Conservation (phyloP, 2,113 vertebrate genomes). For the Acinonyx jubatus region DNA sequence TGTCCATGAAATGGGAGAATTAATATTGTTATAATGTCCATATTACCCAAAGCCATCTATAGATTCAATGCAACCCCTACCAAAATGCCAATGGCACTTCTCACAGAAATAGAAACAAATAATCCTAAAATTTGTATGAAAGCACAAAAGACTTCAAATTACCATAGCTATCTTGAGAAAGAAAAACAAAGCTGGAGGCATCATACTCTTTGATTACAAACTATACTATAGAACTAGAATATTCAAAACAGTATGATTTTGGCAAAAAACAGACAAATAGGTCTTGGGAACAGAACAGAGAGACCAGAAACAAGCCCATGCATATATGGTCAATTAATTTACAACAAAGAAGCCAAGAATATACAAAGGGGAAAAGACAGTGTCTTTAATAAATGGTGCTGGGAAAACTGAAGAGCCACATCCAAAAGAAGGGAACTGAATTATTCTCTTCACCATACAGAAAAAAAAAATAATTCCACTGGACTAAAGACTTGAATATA, state of each 20-base stretch:
- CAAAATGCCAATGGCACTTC: not conserved
- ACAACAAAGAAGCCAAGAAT: not conserved
- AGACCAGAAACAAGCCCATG: not conserved
- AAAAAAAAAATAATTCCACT: not conserved
- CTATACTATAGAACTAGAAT: not conserved
- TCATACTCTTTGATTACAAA: not conserved
- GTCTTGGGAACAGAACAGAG: not conserved
- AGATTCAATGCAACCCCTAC: not conserved
- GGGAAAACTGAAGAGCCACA: not conserved
- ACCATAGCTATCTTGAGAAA: not conserved
- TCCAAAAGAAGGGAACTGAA: not conserved
- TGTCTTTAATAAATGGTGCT: not conserved
- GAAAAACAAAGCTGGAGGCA: not conserved
- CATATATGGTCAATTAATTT: not conserved
- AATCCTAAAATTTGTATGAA: not conserved
- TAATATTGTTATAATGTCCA: not conserved
- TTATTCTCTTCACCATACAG: not conserved
- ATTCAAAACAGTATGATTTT: not conserved
- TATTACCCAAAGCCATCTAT: not conserved
- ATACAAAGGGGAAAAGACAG: not conserved
- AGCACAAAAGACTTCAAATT: not conserved
- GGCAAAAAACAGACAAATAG: not conserved
- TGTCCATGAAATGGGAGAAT: not conserved
- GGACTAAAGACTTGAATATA: not conserved
- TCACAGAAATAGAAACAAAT: not conserved